These are phyloP conservation scores for Trididemnum miniatum DNA, from an alignment of 23 tunicate genomes.

Conservation along the genomic window DNA sequence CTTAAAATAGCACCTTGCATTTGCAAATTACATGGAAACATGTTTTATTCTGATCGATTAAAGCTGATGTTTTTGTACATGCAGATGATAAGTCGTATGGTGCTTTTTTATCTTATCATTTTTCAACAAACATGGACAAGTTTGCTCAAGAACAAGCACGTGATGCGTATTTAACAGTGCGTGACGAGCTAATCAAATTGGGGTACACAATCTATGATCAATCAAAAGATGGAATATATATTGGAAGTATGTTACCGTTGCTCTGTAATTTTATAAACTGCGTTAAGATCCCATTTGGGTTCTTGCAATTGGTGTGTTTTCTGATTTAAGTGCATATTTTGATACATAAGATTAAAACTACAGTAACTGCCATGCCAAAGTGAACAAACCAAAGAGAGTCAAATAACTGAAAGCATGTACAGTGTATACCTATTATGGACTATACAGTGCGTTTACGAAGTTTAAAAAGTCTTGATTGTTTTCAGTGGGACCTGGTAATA, in stretches of 20 bases:
- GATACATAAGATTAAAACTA: too few relatives aligned
- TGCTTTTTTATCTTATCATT: conserved; percentile 66
- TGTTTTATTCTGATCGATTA: neutral
- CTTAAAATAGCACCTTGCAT: too few relatives aligned
- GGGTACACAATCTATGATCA: conserved; percentile 49
- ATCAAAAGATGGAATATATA: conserved; percentile 11
- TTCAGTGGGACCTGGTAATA: conserved; percentile 20
- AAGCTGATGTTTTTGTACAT: neutral
- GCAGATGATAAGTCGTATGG: conserved; percentile 58
- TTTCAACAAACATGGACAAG: conserved; percentile 50
- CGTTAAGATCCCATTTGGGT: too few relatives aligned
- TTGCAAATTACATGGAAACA: too few relatives aligned
- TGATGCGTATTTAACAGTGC: conserved; percentile 26
- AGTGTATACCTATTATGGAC: too few relatives aligned
- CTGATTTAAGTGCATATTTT: too few relatives aligned
- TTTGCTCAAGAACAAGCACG: conserved; percentile 41
- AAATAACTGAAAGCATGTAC: neutral
- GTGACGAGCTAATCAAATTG: conserved; percentile 16
- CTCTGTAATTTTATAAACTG: too few relatives aligned
- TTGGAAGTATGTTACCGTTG: conserved; percentile 37
- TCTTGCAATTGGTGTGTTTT: too few relatives aligned
- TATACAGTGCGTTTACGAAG: too few relatives aligned
- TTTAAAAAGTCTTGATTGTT: too few relatives aligned
- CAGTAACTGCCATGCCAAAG: neutral
- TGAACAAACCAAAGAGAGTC: neutral